Percentiles rank a stretch among this genome's conserved stretches.
These are phyloP conservation scores for Laspeyria flexula DNA, from an alignment of 2,888 invertebrate genomes.

Conservation along the genomic window DNA sequence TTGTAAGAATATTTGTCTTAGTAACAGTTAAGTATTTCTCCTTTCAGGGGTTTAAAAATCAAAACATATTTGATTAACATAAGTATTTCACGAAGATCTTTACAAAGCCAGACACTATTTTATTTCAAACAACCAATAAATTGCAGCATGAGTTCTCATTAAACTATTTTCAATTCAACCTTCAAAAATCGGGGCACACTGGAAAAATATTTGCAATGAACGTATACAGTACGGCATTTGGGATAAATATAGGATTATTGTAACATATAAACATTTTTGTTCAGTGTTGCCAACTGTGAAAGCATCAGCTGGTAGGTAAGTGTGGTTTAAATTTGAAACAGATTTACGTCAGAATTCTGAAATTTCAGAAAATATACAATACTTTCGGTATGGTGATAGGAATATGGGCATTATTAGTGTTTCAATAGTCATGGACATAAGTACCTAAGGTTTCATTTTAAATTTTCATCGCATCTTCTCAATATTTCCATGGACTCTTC, in stretches of 20 bases:
- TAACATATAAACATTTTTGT: neutral
- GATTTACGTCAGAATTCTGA: neutral
- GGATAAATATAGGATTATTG: slow-evolving; percentile 4
- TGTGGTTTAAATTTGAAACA: neutral
- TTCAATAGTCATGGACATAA: too few species aligned
- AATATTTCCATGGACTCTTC: too few species aligned
- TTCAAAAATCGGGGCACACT: slow-evolving; percentile 24
- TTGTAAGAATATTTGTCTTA: too few species aligned
- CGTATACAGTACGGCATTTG: neutral
- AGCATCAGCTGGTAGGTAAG: neutral
- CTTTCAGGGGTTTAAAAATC: too few species aligned
- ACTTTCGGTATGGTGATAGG: too few species aligned
- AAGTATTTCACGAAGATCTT: neutral
- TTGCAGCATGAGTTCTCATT: neutral
- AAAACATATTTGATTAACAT: too few species aligned
- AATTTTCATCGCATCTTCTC: too few species aligned
- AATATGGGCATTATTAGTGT: too few species aligned
- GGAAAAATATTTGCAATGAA: slow-evolving; percentile 10
- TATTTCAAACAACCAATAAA: neutral
- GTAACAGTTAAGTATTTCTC: too few species aligned
- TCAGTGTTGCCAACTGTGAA: neutral
- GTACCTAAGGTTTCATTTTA: too few species aligned
- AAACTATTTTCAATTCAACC: slow-evolving; percentile 28
- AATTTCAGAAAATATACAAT: too few species aligned
- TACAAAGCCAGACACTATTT: neutral